These are phyloP conservation scores for Orussus abietinus DNA, from an alignment of 1,140 invertebrate genomes.

Conservation along the genomic window DNA sequence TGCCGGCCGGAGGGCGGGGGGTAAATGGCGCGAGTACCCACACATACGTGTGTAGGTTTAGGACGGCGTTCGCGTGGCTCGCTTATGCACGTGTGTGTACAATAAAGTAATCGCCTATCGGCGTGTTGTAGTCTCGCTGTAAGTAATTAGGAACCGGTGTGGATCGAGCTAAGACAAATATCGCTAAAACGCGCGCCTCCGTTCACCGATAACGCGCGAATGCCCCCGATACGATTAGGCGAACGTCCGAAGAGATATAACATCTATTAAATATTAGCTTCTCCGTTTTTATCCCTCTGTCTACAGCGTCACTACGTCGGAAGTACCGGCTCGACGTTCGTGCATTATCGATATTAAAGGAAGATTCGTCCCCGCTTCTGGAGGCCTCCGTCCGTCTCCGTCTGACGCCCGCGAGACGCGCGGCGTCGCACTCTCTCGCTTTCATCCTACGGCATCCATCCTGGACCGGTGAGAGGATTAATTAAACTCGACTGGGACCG, in stretches of 20 bases:
- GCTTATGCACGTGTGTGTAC: too few species aligned
- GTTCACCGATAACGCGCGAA: constrained; percentile 32
- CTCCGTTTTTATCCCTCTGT: constrained; percentile 17
- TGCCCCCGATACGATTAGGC: constrained; percentile 31
- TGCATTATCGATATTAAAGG: constrained; percentile 47
- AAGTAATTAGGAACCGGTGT: constrained; percentile 39
- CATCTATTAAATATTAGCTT: constrained; percentile 29
- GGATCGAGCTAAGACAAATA: constrained; percentile 41
- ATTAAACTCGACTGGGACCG: constrained; percentile 41
- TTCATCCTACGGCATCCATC: too few species aligned
- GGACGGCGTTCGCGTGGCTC: not conserved
- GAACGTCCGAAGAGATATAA: constrained; percentile 13
- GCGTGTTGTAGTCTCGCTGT: constrained; percentile 13
- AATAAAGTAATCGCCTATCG: constrained; percentile 12
- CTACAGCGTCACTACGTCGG: not conserved
- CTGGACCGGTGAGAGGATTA: constrained; percentile 43
- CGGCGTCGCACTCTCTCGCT: too few species aligned
- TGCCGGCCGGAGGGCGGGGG: not conserved
- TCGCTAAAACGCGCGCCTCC: constrained; percentile 29
- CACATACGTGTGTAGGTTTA: not conserved
- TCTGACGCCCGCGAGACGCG: too few species aligned
- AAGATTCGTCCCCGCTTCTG: too few species aligned
- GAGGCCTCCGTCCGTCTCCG: too few species aligned
- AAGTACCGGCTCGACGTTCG: too few species aligned
- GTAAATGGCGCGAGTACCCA: constrained; percentile 12